These are phyloP conservation scores for Bettongia penicillata DNA, from an alignment of 2,113 vertebrate species.

Conservation along the genomic window DNA sequence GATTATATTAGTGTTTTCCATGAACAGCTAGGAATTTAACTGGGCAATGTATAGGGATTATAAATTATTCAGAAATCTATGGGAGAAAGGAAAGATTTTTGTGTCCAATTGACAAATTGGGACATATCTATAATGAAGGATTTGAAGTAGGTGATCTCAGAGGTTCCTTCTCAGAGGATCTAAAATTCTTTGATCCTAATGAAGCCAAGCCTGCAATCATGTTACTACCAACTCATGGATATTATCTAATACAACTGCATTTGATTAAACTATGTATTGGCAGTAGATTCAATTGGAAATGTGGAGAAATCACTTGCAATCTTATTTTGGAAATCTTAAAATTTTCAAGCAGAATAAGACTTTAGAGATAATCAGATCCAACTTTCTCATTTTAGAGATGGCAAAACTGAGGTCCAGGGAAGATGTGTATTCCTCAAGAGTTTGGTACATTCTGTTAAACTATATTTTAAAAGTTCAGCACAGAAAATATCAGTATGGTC, in stretches of 20 bases:
- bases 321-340: background rate
- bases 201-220: background rate
- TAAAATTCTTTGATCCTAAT: background rate
- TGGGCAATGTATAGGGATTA: background rate
- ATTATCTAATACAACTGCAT: background rate
- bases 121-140: background rate
- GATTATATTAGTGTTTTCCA: background rate
- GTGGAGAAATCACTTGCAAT: background rate
- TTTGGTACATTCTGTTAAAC: background rate
- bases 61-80: background rate
- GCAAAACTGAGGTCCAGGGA: background rate
- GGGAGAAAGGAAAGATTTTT: background rate
- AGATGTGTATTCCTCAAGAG: background rate
- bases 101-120: background rate
- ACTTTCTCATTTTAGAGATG: background rate
- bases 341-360: background rate
- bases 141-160: background rate
- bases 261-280: background rate
- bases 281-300: background rate
- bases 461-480: background rate
- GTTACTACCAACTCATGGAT: background rate
- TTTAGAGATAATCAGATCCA: background rate
- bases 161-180: background rate
- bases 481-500: conserved; percentile 5
- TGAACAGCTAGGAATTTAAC: background rate